Evolutionary conservation across 2,113 vertebrate genomes (phyloP).

Genomic region (Labeo catla): DNA sequence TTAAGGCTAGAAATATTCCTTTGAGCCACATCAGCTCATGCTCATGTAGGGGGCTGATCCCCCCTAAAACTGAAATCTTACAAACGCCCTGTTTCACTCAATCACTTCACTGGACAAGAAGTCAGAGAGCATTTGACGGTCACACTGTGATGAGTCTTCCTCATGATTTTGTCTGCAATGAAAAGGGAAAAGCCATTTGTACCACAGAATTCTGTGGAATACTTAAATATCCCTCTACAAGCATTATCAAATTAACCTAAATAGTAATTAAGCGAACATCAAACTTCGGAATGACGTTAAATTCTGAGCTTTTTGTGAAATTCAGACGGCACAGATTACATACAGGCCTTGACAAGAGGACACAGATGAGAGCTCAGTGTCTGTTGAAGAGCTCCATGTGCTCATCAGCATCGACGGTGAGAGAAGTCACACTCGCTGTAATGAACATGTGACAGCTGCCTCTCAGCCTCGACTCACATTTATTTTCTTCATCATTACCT

Average conservation of each 20-base stretch:
- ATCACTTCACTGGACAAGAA: not conserved
- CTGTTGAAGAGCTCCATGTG: slow-evolving; percentile 15
- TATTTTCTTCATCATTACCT: slow-evolving; percentile 63
- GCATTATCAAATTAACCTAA: not conserved
- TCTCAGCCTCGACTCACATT: slow-evolving; percentile 61
- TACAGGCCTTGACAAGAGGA: slow-evolving; percentile 1
- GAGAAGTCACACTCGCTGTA: slow-evolving; percentile 38
- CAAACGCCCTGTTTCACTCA: not conserved
- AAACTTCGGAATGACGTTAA: not conserved
- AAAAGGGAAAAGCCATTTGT: not conserved
- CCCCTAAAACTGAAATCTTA: slow-evolving; percentile 6
- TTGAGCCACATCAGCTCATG: not conserved
- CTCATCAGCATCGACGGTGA: slow-evolving; percentile 1
- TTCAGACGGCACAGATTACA: not conserved
- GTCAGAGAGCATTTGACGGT: not conserved
- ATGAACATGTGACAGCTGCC: slow-evolving; percentile 68
- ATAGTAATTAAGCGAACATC: not conserved
- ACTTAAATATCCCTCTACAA: not conserved
- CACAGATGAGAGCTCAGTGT: slow-evolving; percentile 8
- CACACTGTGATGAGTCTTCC: not conserved
- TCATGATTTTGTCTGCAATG: slow-evolving; percentile 1
- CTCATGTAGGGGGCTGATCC: not conserved
- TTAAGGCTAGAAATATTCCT: not conserved
- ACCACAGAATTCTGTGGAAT: not conserved
- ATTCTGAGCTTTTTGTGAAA: not conserved